Evolutionary conservation across 2,888 invertebrate species (phyloP).

Genomic region (Tubulanus polymorphus): DNA sequence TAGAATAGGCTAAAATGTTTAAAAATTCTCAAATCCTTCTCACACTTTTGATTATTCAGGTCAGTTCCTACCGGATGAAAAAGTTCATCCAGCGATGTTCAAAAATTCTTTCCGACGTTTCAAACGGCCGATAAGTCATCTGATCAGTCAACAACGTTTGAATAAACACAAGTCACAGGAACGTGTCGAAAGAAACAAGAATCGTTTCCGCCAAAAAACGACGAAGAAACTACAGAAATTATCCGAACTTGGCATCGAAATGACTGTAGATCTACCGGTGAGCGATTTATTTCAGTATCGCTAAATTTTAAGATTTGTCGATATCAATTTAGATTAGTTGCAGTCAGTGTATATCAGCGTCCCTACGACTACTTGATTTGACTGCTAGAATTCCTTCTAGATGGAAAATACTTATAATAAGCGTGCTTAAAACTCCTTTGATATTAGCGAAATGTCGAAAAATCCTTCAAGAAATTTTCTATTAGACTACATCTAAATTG

Average conservation of each 20-base stretch:
- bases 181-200: conserved; percentile 14
- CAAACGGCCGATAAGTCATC: conserved; percentile 14
- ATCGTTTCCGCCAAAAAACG: conserved; percentile 13
- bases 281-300: too few relatives aligned
- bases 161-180: conserved; percentile 23
- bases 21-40: not conserved
- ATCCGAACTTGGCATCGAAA: conserved; percentile 22
- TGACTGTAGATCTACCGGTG: not conserved
- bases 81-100: conserved; percentile 33
- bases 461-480: too few relatives aligned
- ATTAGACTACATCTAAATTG: too few relatives aligned
- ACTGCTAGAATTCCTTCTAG: too few relatives aligned
- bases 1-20: not conserved
- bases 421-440: too few relatives aligned
- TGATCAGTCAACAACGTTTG: conserved; percentile 21
- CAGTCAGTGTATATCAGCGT: too few relatives aligned
- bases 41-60: conserved; percentile 23
- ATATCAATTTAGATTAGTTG: too few relatives aligned
- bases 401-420: too few relatives aligned
- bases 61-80: conserved; percentile 26
- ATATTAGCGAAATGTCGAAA: too few relatives aligned
- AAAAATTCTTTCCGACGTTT: conserved; percentile 24
- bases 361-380: too few relatives aligned
- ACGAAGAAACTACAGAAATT: conserved; percentile 19
- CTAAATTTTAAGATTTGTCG: too few relatives aligned